Evolutionary conservation across 2,888 invertebrate genomes (phyloP).

Genomic region (Agonum fuliginosum): DNA sequence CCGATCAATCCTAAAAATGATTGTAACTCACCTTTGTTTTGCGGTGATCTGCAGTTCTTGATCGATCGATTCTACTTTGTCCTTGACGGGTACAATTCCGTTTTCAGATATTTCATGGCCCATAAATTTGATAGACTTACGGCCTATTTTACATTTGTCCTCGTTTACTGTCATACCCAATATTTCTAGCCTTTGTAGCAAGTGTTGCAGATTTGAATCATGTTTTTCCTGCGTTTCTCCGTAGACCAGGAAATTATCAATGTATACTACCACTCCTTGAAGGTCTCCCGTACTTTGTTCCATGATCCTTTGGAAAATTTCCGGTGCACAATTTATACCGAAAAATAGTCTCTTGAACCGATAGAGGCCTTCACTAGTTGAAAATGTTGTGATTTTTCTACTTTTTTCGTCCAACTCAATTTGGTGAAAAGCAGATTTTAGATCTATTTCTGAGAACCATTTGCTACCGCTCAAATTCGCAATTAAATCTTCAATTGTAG

Average conservation of each 20-base stretch:
- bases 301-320: constrained; percentile 39
- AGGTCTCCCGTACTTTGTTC: background rate
- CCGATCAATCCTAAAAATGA: background rate
- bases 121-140: constrained; percentile 6
- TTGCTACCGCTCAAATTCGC: constrained; percentile 54
- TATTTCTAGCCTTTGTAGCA: background rate
- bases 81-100: background rate
- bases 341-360: constrained; percentile 29
- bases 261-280: background rate
- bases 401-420: constrained; percentile 60
- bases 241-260: constrained; percentile 16
- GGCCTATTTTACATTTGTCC: background rate
- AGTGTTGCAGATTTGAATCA: background rate
- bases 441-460: constrained; percentile 61
- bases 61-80: constrained; percentile 19
- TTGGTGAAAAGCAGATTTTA: constrained; percentile 64
- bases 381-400: constrained; percentile 16
- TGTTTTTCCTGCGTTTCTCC: background rate
- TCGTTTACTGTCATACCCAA: background rate
- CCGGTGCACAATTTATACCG: constrained; percentile 24
- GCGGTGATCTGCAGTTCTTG: background rate
- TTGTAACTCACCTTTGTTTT: background rate
- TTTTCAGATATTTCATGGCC: constrained; percentile 11
- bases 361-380: background rate
- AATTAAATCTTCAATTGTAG: constrained; percentile 36